Conservation (phyloP, 2,113 vertebrate genomes). For the Oreocharis arfaki region DNA sequence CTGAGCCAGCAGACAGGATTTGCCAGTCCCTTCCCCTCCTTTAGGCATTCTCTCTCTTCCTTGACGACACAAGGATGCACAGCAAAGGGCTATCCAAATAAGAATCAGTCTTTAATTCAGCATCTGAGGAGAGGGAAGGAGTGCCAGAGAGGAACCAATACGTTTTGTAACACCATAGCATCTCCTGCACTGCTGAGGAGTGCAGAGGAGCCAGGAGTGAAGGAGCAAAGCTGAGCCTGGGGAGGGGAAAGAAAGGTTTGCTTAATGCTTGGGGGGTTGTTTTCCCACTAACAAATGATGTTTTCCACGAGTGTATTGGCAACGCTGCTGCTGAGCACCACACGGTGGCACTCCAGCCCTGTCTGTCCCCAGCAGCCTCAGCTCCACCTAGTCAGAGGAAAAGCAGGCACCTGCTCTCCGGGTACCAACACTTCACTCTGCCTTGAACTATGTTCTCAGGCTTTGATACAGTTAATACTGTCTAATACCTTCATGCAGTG, state of each 20-base stretch:
- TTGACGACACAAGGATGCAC: neutral
- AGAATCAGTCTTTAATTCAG: neutral
- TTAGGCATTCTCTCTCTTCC: neutral
- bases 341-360: constrained; percentile 52
- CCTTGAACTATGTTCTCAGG: accelerated
- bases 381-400: accelerated
- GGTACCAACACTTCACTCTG: accelerated
- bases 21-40: neutral
- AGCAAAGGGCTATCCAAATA: neutral
- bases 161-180: accelerated
- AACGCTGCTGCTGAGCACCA: neutral
- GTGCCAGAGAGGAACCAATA: neutral
- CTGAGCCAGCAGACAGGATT: neutral
- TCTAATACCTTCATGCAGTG: neutral
- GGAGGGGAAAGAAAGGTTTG: neutral
- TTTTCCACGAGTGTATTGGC: neutral
- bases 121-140: neutral
- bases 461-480: neutral
- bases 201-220: neutral
- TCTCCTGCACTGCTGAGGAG: neutral
- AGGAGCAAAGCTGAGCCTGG: neutral
- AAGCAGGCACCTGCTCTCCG: accelerated
- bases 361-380: neutral
- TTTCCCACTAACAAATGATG: accelerated
- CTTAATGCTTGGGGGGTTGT: accelerated